phyloP scores from a whole-genome alignment of 2,113 vertebrate species.

The Chaenocephalus aceratus region DNA sequence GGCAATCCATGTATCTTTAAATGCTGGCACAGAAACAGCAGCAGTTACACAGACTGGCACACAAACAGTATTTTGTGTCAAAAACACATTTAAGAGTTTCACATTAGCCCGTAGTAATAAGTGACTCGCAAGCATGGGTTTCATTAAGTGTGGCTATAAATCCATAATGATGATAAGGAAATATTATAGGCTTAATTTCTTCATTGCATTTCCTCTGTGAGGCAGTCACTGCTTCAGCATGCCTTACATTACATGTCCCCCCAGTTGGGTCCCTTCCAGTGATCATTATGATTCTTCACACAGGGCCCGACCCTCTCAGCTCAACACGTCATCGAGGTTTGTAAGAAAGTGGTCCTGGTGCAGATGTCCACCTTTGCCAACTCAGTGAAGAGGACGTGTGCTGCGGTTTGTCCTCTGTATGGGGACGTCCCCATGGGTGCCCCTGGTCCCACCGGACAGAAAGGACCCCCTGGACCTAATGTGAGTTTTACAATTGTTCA shows the following conservation, averaged over 20 bases:
- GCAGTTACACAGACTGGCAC: conserved; percentile 39
- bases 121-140: conserved; percentile 61
- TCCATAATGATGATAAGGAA: conserved; percentile 69
- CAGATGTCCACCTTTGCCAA: conserved; percentile 86
- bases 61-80: conserved; percentile 61
- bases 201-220: conserved; percentile 64
- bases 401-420: conserved; percentile 83
- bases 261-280: conserved; percentile 46
- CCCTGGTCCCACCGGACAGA: conserved; percentile 74
- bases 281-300: conserved; percentile 67
- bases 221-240: conserved; percentile 48
- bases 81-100: conserved; percentile 64
- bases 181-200: conserved; percentile 66
- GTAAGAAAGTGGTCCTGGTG: conserved; percentile 83
- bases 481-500: conserved; percentile 68
- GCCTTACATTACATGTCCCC: conserved; percentile 50
- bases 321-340: conserved; percentile 82
- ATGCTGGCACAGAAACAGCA: conserved; percentile 37
- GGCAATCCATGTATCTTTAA: conserved; percentile 24
- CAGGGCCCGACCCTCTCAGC: conserved; percentile 80
- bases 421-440: conserved; percentile 82
- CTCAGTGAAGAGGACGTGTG: conserved; percentile 82
- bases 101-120: conserved; percentile 65
- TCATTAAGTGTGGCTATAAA: conserved; percentile 75
- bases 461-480: conserved; percentile 78